Evolutionary conservation across 2,888 invertebrate genomes (phyloP).

Genomic region (Mystacides longicornis): DNA sequence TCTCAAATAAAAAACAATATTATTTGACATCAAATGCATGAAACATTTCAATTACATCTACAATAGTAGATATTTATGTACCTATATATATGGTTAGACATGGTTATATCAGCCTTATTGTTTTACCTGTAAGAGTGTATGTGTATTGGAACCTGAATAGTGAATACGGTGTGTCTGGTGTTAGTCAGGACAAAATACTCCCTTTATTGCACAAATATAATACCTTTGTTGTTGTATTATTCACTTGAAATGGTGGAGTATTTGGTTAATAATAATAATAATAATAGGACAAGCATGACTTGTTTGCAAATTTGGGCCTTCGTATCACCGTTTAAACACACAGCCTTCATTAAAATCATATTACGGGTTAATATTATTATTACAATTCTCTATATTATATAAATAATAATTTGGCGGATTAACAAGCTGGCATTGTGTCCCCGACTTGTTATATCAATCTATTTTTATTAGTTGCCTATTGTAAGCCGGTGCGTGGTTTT

Average conservation of each 20-base stretch:
- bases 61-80: no score
- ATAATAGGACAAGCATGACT: slow-evolving; percentile 25
- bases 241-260: slow-evolving; percentile 25
- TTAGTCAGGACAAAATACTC: slow-evolving; percentile 22
- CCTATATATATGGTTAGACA: no score
- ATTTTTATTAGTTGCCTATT: neutral
- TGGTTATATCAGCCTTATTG: no score
- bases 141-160: neutral
- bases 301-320: slow-evolving; percentile 18
- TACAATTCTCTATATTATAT: neutral
- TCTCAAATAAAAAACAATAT: no score
- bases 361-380: neutral
- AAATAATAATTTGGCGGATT: neutral
- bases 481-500: no score
- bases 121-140: no score
- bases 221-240: slow-evolving; percentile 27
- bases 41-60: no score
- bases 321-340: slow-evolving; percentile 21
- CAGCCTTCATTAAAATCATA: slow-evolving; percentile 11
- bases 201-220: slow-evolving; percentile 25
- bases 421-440: neutral
- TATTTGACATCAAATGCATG: no score
- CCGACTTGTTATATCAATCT: neutral
- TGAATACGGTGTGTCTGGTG: slow-evolving; percentile 13
- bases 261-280: slow-evolving; percentile 25